Conservation (phyloP, 37 sponge, comb jelly and placozoan genomes). For the Hormiphora californensis region DNA sequence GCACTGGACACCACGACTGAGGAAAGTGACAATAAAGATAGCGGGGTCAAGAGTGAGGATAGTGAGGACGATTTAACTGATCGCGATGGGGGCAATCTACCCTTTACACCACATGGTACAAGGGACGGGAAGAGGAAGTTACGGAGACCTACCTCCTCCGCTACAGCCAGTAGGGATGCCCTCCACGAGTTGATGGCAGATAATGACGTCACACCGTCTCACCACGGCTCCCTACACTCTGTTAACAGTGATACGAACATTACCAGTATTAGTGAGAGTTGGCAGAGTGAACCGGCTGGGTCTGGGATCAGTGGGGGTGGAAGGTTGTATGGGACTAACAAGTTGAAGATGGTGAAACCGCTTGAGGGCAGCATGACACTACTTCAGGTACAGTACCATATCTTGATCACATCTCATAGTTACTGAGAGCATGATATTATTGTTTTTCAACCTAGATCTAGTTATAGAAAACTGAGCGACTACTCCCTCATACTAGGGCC, state of each 20-base stretch:
- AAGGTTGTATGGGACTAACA: constrained; percentile 42
- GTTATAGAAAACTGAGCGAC: too few relatives aligned
- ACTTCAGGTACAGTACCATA: constrained; percentile 30
- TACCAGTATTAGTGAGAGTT: constrained; percentile 33
- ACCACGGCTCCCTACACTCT: constrained; percentile 1
- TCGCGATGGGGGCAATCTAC: neutral
- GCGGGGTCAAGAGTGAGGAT: constrained; percentile 7
- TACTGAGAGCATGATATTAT: too few relatives aligned
- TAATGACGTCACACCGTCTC: neutral
- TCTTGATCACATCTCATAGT: too few relatives aligned
- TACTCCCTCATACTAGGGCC: too few relatives aligned
- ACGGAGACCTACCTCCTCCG: neutral
- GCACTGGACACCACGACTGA: constrained; percentile 26
- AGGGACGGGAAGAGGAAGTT: constrained; percentile 2
- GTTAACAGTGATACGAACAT: constrained; percentile 50
- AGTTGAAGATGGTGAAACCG: constrained; percentile 52
- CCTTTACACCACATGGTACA: neutral
- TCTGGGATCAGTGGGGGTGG: neutral
- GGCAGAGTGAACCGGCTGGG: constrained; percentile 41
- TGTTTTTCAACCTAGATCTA: too few relatives aligned
- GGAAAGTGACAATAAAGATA: constrained; percentile 52
- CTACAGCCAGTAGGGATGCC: constrained; percentile 43
- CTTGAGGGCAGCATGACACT: constrained; percentile 51
- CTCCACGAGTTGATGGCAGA: constrained; percentile 36
- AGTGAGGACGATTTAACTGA: too few relatives aligned